These are phyloP conservation scores for Phaetusa simplex DNA, from an alignment of 2,113 vertebrate genomes.

Conservation along the genomic window DNA sequence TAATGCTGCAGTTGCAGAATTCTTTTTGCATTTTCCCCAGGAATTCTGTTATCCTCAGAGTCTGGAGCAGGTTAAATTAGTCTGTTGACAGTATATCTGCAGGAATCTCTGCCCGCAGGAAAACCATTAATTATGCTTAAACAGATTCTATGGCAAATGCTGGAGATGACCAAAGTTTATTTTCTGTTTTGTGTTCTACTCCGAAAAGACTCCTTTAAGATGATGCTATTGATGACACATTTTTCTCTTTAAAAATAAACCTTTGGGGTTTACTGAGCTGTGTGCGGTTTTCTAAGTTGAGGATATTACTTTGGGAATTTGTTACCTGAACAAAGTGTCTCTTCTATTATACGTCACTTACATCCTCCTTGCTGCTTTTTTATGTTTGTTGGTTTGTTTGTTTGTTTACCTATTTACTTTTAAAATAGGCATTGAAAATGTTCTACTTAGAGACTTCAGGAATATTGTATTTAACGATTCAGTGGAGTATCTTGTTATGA, in stretches of 20 bases:
- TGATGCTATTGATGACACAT: background rate
- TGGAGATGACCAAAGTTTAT: background rate
- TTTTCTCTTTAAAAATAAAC: background rate
- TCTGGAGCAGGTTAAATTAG: constrained; percentile 12
- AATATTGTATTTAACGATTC: background rate
- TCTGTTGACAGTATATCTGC: background rate
- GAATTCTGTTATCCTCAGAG: constrained; percentile 5
- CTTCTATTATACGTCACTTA: background rate
- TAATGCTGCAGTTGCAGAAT: background rate
- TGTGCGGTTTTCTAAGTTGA: background rate
- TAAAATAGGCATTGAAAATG: background rate
- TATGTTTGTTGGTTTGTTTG: background rate
- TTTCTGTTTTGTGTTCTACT: background rate
- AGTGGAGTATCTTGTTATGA: background rate
- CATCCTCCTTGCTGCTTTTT: background rate
- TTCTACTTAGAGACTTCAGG: background rate
- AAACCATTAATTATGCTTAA: constrained; percentile 48
- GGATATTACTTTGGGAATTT: background rate
- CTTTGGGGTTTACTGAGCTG: background rate
- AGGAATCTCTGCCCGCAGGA: background rate
- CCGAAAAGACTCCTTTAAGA: background rate
- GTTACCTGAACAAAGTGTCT: background rate
- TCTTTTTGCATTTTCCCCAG: background rate
- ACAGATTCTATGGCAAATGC: background rate
- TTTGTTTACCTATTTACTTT: background rate